Base-by-base conservation (phyloP, 1,140 invertebrate species). In the Antheraea mylitta region DNA sequence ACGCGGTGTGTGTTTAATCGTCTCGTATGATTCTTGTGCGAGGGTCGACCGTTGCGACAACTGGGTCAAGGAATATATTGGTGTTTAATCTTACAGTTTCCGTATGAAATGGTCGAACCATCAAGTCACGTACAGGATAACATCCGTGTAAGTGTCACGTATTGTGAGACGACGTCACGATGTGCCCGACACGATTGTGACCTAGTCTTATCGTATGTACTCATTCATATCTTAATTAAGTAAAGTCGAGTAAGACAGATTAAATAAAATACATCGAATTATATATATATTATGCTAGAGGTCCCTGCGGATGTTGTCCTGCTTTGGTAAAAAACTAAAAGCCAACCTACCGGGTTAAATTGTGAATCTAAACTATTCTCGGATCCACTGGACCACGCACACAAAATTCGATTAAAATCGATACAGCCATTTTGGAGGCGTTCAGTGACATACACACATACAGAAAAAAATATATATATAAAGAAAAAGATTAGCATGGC, bases 11-110 rank as follows among this genome's bases (percentile, higher is more conserved):
- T 53, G 45, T 16, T 53, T 53, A 53, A 53, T 53, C 9, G 45
- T 53, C 11, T 53, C 45, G 16, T 53, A 13, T 53, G 13, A 53
- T 53, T 0, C 45, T 53, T 53, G 45, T n/a, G 11, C 45, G 45
- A 9, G 45, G 45, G 45, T 53, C 45, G 45, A 16, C 16, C 13
- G 16, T 13, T 16, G 1, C 16, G 45, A 13, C 45, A 53, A 53
- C 45, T 53, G 16, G 45, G 45, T 53, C 45, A 53, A 16, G 45
- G 45, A 53, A 53, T 53, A 53, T 53, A 53, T 53, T 53, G 45
- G 9, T 53, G 45, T 53, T 53, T 53, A 53, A 53, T 53, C 45
- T 53, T 53, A 13, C 45, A 53, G 45, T 53, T 16, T 53, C 45
- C 45, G 45, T 13, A 53, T 53, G 45, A 53, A 53, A 53, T 53